These are phyloP conservation scores for Fistularia tabacaria DNA, from an alignment of 2,797 vertebrate species.

Conservation along the genomic window DNA sequence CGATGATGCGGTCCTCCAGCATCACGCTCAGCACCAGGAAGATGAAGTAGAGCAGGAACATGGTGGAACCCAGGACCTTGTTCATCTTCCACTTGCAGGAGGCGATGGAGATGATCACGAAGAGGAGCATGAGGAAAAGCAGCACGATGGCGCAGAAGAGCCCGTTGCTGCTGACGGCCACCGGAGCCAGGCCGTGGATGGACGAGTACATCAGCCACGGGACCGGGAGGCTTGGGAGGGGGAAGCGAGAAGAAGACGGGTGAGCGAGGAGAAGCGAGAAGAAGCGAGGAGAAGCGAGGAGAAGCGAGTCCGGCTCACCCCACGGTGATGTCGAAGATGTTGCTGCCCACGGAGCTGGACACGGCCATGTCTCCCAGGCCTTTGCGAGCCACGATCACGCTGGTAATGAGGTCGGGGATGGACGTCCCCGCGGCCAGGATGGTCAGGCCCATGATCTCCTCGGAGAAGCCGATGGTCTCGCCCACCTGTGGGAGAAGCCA, in stretches of 20 bases:
- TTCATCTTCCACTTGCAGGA: constrained; percentile 94
- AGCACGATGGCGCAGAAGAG: constrained; percentile 96
- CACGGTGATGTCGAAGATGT: constrained; percentile 97
- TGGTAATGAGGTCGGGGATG: constrained; percentile 96
- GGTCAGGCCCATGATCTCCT: constrained; percentile 97
- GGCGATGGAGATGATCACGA: constrained; percentile 92
- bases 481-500: constrained; percentile 78
- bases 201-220: constrained; percentile 89
- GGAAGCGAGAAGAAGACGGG: background rate
- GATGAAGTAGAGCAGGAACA: constrained; percentile 95
- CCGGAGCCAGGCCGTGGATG: constrained; percentile 77
- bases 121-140: constrained; percentile 97
- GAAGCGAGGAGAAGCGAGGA: background rate
- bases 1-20: constrained; percentile 91
- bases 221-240: constrained; percentile 80
- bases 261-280: background rate
- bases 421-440: constrained; percentile 95
- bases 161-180: constrained; percentile 94
- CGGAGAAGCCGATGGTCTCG: constrained; percentile 95
- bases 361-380: constrained; percentile 97
- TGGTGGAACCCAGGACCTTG: constrained; percentile 86
- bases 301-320: constrained; percentile 77
- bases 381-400: constrained; percentile 95
- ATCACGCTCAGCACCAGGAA: constrained; percentile 95
- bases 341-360: constrained; percentile 96